Percentiles rank a stretch among this genome's conserved stretches.
phyloP scores from a whole-genome alignment of 2,113 vertebrate genomes.

The Leiothrix lutea region DNA sequence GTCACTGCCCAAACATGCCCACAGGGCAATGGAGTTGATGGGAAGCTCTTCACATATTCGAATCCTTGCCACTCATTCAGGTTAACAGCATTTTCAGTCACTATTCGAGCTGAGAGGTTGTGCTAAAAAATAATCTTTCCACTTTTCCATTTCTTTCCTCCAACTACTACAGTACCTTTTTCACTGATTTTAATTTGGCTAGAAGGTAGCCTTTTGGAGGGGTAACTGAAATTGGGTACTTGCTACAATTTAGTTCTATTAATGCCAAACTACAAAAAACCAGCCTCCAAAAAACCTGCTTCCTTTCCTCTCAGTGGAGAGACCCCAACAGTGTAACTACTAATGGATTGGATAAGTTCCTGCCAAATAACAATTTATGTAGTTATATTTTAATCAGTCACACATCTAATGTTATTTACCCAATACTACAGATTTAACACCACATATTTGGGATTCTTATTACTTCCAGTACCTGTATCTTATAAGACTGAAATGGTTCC shows the following conservation, averaged over 20 bases:
- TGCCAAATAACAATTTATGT: not conserved
- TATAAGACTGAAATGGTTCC: not conserved
- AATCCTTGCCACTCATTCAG: not conserved
- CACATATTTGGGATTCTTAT: not conserved
- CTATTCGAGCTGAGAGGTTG: not conserved
- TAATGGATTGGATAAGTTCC: not conserved
- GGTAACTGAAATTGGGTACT: not conserved
- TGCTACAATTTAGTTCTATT: not conserved
- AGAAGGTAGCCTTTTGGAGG: not conserved
- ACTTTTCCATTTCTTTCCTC: not conserved
- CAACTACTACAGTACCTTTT: not conserved
- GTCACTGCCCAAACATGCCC: not conserved
- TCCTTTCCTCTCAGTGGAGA: not conserved
- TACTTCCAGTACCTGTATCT: not conserved
- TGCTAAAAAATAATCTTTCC: not conserved
- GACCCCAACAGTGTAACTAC: not conserved
- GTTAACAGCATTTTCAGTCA: not conserved
- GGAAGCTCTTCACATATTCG: not conserved
- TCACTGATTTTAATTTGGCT: not conserved
- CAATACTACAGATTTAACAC: not conserved
- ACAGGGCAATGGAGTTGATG: not conserved
- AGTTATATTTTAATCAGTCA: not conserved
- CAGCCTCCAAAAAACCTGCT: not conserved
- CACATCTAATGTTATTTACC: not conserved
- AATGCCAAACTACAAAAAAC: not conserved